These are phyloP conservation scores for Diachasma alloeum DNA, from an alignment of 1,140 invertebrate genomes.

Conservation along the genomic window DNA sequence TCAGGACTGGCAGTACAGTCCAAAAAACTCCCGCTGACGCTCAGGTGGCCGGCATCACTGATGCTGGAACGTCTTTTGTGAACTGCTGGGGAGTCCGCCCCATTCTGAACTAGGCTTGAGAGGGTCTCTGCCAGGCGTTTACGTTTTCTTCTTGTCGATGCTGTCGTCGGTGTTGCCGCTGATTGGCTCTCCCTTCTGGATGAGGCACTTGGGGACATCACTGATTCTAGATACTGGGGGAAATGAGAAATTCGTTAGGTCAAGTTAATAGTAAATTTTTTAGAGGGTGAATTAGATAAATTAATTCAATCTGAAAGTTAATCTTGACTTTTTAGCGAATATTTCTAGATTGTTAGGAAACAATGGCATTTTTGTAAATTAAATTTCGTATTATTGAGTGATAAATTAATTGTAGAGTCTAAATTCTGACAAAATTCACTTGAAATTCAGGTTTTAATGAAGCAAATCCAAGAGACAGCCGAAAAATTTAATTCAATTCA, in stretches of 20 bases:
- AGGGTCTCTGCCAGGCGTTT: constrained; percentile 74
- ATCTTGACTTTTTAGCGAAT: background rate
- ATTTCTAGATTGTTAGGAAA: too few relatives aligned
- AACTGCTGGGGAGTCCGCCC: constrained; percentile 67
- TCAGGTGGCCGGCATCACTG: constrained; percentile 82
- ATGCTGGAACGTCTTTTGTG: constrained; percentile 83
- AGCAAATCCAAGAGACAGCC: too few relatives aligned
- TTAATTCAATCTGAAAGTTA: too few relatives aligned
- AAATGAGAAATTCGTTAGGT: background rate
- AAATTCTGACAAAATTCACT: too few relatives aligned
- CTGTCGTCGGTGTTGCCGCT: constrained; percentile 60
- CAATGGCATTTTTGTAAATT: too few relatives aligned
- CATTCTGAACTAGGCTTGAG: constrained; percentile 65
- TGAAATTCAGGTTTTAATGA: too few relatives aligned
- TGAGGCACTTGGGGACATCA: constrained; percentile 66
- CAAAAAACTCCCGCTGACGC: constrained; percentile 85
- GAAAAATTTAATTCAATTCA: too few relatives aligned
- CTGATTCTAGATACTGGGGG: constrained; percentile 69
- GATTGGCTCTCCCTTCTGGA: constrained; percentile 58
- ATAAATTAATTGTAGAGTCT: background rate
- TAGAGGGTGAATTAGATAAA: too few relatives aligned
- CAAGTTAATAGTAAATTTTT: background rate
- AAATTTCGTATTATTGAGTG: background rate
- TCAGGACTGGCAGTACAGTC: constrained; percentile 84
- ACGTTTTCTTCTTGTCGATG: constrained; percentile 72